These are phyloP conservation scores for Meda fulgida DNA, from an alignment of 2,797 vertebrate genomes.

Conservation along the genomic window DNA sequence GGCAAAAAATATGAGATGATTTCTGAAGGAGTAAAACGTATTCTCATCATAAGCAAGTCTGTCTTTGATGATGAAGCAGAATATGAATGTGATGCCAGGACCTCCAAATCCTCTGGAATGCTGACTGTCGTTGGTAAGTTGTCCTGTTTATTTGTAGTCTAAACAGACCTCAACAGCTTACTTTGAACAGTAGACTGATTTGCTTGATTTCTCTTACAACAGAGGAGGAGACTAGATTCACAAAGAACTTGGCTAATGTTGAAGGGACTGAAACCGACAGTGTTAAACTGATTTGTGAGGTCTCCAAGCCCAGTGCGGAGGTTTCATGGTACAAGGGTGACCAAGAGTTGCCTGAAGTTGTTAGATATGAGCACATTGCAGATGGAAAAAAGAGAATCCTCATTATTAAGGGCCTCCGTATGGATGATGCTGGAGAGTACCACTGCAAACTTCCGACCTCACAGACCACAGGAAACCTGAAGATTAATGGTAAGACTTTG, in stretches of 20 bases:
- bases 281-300: conserved; percentile 92
- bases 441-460: conserved; percentile 88
- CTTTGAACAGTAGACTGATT: conserved; percentile 2
- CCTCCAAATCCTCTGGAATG: conserved; percentile 90
- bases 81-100: conserved; percentile 93
- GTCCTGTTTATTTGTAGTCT: conserved; percentile 7
- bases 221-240: conserved; percentile 96
- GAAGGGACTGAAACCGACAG: conserved; percentile 94
- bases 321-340: conserved; percentile 93
- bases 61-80: conserved; percentile 95
- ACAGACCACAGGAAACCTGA: conserved; percentile 86
- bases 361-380: conserved; percentile 87
- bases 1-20: conserved; percentile 97
- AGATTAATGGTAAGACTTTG: conserved; percentile 86
- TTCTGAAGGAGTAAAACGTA: conserved; percentile 86
- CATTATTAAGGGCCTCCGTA: conserved; percentile 85
- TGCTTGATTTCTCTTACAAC: conserved; percentile 56
- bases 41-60: conserved; percentile 91
- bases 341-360: conserved; percentile 90
- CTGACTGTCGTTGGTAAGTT: conserved; percentile 92
- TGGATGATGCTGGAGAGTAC: conserved; percentile 87
- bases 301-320: conserved; percentile 92
- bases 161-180: neutral
- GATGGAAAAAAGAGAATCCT: conserved; percentile 93
- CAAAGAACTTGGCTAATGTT: conserved; percentile 91